Evolutionary conservation across 2,888 invertebrate genomes (phyloP).

Genomic region (Melieria omissa): DNA sequence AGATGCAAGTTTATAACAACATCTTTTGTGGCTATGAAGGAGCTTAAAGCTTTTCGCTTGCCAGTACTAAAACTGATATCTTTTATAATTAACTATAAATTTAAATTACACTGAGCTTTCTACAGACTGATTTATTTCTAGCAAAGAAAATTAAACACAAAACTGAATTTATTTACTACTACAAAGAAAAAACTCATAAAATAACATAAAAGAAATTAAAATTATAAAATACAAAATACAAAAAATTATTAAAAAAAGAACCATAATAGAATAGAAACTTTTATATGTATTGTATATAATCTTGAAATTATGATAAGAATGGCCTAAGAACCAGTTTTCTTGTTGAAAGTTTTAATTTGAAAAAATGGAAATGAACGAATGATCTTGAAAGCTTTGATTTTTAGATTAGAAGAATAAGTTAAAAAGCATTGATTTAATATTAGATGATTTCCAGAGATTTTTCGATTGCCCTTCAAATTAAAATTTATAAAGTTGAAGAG

Average conservation of each 20-base stretch:
- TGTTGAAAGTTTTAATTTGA: no score
- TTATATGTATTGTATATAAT: not conserved
- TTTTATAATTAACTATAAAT: not conserved
- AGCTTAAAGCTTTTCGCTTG: not conserved
- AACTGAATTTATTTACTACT: not conserved
- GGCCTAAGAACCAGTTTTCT: no score
- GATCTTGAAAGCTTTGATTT: no score
- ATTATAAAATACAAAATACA: not conserved
- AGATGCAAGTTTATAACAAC: not conserved
- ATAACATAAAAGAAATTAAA: not conserved
- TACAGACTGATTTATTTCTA: conserved; percentile 56
- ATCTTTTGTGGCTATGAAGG: not conserved
- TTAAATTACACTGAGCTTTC: conserved; percentile 30
- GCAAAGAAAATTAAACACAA: conserved; percentile 54
- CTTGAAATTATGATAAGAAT: not conserved
- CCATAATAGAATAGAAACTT: not conserved
- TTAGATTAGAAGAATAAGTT: no score
- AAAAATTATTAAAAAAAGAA: not conserved
- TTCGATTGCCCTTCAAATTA: no score
- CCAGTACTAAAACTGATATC: not conserved
- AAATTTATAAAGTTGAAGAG: no score
- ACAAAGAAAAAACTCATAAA: not conserved
- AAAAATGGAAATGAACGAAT: no score
- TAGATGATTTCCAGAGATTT: no score
- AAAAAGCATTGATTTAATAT: no score